Evolutionary conservation across 2,113 vertebrate species (phyloP).

Genomic region (Propithecus coquereli): DNA sequence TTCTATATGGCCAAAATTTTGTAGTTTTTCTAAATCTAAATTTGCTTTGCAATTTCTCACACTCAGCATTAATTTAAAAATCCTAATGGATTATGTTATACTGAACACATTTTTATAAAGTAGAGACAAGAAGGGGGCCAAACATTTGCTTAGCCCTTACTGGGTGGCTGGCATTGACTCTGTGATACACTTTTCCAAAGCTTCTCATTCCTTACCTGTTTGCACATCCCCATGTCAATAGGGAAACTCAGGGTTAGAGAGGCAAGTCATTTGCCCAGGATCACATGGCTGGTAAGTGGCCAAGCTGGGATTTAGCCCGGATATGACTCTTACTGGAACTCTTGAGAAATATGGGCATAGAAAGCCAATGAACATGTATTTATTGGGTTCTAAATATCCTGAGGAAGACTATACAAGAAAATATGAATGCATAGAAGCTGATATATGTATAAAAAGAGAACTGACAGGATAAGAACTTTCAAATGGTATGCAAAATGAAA

Average conservation of each 20-base stretch:
- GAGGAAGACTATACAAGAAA: background rate
- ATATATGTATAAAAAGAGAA: background rate
- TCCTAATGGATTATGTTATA: background rate
- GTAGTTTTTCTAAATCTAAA: background rate
- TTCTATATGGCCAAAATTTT: background rate
- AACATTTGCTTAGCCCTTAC: background rate
- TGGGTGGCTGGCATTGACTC: background rate
- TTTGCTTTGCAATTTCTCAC: background rate
- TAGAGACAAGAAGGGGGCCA: background rate
- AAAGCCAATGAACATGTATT: background rate
- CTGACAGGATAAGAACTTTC: background rate
- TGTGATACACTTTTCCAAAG: background rate
- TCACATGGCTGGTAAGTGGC: background rate
- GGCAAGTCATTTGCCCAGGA: background rate
- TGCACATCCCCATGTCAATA: background rate
- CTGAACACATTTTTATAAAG: background rate
- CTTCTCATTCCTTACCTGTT: background rate
- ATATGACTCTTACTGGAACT: background rate
- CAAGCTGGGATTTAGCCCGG: background rate
- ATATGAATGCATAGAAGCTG: background rate
- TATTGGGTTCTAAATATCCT: background rate
- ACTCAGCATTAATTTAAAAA: conserved; percentile 1
- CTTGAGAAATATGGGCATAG: background rate
- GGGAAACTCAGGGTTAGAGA: background rate
- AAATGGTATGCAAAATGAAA: conserved; percentile 1